Percentiles rank a stretch among this genome's conserved stretches.
Conservation (phyloP, 2,113 vertebrate genomes). For the Rousettus leschenaultii region DNA sequence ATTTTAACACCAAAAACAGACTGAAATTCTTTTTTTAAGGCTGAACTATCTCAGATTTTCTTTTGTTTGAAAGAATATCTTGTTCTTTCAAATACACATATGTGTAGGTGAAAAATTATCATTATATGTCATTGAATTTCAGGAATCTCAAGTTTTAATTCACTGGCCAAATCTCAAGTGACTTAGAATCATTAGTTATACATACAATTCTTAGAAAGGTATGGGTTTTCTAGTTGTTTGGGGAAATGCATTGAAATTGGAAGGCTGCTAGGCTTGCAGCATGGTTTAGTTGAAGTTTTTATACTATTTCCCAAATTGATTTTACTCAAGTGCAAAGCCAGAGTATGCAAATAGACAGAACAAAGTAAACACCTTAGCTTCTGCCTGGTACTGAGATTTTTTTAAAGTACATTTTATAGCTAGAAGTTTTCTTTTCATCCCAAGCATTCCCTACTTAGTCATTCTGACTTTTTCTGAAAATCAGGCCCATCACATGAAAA, state of each 20-base stretch:
- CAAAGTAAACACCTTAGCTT: neutral
- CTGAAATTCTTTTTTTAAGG: neutral
- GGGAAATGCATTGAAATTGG: neutral
- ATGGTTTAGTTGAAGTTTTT: neutral
- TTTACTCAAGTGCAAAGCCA: neutral
- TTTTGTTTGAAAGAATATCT: neutral
- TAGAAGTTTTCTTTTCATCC: neutral
- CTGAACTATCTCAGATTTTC: neutral
- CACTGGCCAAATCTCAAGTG: neutral
- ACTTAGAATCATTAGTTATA: neutral
- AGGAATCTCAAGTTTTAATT: slow-evolving; percentile 9
- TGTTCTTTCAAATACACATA: neutral
- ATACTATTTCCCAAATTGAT: neutral
- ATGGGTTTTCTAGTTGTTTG: neutral
- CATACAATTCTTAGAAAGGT: neutral
- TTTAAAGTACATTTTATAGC: neutral
- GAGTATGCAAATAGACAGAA: neutral
- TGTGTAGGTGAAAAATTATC: neutral
- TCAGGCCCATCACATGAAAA: neutral
- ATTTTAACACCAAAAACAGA: neutral
- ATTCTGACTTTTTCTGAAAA: neutral
- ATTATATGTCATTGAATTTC: neutral
- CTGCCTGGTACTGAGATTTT: neutral
- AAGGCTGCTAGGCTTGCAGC: neutral
- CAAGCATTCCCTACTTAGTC: neutral